These are phyloP conservation scores for Geodia barretti DNA, from an alignment of 37 sponge, comb jelly and placozoan genomes.

Conservation along the genomic window DNA sequence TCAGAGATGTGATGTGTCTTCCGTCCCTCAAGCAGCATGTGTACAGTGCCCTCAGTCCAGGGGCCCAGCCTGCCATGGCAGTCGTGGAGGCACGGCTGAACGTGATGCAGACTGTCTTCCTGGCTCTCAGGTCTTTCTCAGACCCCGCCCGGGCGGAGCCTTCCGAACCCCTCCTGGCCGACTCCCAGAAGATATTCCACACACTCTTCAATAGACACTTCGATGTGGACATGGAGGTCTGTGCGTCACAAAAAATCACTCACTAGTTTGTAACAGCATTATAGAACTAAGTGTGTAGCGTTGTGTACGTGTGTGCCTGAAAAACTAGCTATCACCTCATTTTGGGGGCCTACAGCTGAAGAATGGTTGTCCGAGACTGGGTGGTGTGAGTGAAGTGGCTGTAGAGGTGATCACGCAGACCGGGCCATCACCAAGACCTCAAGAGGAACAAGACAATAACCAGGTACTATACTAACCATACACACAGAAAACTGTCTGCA, in stretches of 20 bases:
- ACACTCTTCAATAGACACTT: constrained; percentile 48
- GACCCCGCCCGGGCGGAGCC: no score
- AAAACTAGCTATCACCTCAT: no score
- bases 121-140: constrained; percentile 21
- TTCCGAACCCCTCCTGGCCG: constrained; percentile 3
- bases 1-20: constrained; percentile 48
- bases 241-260: no score
- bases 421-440: background rate
- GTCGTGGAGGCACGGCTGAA: constrained; percentile 39
- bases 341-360: constrained; percentile 15
- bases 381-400: constrained; percentile 12
- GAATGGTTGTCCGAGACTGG: constrained; percentile 6
- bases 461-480: no score
- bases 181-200: constrained; percentile 41
- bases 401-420: constrained; percentile 8
- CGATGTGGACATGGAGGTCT: constrained; percentile 35
- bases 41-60: constrained; percentile 8
- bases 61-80: background rate
- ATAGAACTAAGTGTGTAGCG: no score
- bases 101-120: constrained; percentile 52
- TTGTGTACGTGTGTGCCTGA: no score
- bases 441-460: background rate
- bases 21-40: constrained; percentile 50
- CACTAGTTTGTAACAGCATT: no score
- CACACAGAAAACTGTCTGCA: no score